Evolutionary conservation across 2,113 vertebrate genomes (phyloP).

Genomic region (Pogonocichla stellata): DNA sequence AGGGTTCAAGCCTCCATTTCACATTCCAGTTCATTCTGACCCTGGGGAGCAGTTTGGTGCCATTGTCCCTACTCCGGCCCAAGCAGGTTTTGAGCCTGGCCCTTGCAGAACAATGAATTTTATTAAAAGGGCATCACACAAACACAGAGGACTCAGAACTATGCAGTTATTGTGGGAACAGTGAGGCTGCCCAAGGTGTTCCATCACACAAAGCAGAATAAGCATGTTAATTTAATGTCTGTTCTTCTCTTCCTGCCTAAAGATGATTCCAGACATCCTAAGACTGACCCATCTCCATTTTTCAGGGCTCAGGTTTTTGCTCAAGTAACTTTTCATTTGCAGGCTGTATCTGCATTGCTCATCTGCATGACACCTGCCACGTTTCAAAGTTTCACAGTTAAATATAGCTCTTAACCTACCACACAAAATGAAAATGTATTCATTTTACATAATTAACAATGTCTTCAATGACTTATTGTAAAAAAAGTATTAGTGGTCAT

Average conservation of each 20-base stretch:
- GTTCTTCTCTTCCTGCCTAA: not conserved
- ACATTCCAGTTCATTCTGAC: not conserved
- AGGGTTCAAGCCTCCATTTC: not conserved
- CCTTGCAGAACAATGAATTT: not conserved
- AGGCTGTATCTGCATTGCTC: not conserved
- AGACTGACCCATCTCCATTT: not conserved
- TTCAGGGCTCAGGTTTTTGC: not conserved
- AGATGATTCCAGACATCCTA: not conserved
- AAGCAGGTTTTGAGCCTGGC: not conserved
- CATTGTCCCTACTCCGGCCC: not conserved
- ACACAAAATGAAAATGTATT: not conserved
- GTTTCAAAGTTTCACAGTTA: slow-evolving; percentile 36
- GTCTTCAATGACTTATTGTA: not conserved
- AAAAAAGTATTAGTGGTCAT: not conserved
- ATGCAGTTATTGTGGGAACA: not conserved
- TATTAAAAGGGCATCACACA: not conserved
- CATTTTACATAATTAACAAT: not conserved
- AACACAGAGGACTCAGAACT: not conserved
- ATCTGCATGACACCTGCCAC: not conserved
- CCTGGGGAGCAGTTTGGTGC: not conserved
- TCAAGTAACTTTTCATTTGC: not conserved
- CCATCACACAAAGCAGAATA: not conserved
- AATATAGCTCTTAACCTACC: slow-evolving; percentile 48
- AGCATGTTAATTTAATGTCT: not conserved
- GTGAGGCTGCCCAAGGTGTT: not conserved